Base-by-base conservation (phyloP, 2,797 vertebrate species). In the Smutsia gigantea region DNA sequence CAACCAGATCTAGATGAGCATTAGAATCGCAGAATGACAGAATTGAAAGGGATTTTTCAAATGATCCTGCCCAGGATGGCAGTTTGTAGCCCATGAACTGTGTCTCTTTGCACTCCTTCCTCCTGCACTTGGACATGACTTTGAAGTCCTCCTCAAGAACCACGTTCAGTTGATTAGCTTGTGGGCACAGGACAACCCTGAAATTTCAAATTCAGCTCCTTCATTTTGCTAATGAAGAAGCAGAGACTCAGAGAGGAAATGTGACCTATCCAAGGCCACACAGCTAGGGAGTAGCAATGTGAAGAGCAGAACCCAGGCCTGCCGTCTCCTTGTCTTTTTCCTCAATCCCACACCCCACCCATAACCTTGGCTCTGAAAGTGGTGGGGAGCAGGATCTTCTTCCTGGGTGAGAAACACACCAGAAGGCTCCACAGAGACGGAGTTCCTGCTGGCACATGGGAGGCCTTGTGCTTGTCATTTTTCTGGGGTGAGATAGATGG, bases 401-500 rank as follows among this genome's bases (percentile, higher is more conserved):
- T 83, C 14, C 19, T 78, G 13, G 0, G 2, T 39, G 7, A 74
- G 39, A 83, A 77, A 74, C 61, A 68, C 69, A 93, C 31, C 4
- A 2, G n/a, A n/a, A 19, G 21, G 59, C 31, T 66, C 9, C 27
- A 25, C 37, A 68, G 46, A 37, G 15, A 23, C 69, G 29, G 5
- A 15, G 46, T 21, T 55, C 77, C 5, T 0, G 2, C 0, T 13
- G 59, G 51, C 53, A 17, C 0, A 1, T 2, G 21, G 46, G 39
- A 81, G 66, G 31, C 18, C 42, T 61, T 21, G 49, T 21, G 29
- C 1, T 25, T 14, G 2, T 55, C 63, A 14, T 69, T 75, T 68
- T 92, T 77, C 42, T 82, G 81, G 64, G 7, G 15, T 9, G 72
- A 46, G 39, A 46, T 11, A 5, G 31, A 19, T 2, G 14, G 88